phyloP scores from a whole-genome alignment of 2,797 vertebrate genomes.

The Euphonia xanthogaster region DNA sequence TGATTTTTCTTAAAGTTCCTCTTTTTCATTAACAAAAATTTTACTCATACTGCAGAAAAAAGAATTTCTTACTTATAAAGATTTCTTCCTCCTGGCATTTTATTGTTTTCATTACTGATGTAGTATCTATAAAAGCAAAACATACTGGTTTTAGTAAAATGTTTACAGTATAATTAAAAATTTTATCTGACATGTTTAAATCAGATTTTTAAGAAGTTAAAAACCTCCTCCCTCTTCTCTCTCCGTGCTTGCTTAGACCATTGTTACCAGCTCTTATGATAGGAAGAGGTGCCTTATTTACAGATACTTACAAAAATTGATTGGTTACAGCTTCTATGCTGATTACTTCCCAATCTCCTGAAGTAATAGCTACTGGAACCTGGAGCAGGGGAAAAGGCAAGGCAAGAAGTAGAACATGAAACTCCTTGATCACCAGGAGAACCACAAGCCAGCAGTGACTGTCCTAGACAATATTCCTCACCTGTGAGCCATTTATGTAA shows the following conservation, averaged over 20 bases:
- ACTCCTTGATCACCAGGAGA: background rate
- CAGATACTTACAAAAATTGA: conserved; percentile 83
- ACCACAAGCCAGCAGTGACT: background rate
- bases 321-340: conserved; percentile 87
- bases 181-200: background rate
- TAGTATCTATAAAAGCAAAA: conserved; percentile 86
- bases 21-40: background rate
- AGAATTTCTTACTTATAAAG: conserved; percentile 87
- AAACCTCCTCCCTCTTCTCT: background rate
- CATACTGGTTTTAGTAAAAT: background rate
- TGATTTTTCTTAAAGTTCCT: background rate
- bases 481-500: conserved; percentile 31
- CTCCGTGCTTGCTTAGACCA: background rate
- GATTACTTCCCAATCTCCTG: conserved; percentile 93
- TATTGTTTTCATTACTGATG: conserved; percentile 88
- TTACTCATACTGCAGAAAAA: background rate
- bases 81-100: conserved; percentile 86
- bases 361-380: conserved; percentile 80
- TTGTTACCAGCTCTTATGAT: background rate
- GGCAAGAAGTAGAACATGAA: background rate
- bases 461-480: conserved; percentile 14
- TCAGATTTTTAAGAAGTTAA: background rate
- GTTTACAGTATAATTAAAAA: background rate
- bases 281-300: background rate
- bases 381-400: background rate